Percentiles rank a stretch among this genome's conserved stretches.
Evolutionary conservation across 2,888 invertebrate species (phyloP).

Genomic region (Scelioninae gen. 2): DNA sequence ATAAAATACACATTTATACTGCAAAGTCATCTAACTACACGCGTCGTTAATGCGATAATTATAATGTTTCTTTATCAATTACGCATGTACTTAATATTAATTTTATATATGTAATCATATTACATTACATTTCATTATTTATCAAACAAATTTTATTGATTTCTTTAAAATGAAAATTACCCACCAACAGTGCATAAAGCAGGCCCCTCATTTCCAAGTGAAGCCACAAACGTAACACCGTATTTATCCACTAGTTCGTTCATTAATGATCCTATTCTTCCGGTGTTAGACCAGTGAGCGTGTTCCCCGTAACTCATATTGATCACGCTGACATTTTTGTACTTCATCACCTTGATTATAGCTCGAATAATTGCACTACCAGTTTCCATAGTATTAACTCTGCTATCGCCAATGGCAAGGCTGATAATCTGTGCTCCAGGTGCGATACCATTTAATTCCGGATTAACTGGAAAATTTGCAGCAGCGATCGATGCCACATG

Average conservation of each 20-base stretch:
- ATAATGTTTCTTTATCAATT: no score
- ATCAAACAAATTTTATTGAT: no score
- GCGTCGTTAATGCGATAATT: no score
- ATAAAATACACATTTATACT: no score
- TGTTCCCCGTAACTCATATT: slow-evolving; percentile 99
- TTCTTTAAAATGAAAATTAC: no score
- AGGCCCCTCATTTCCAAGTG: slow-evolving; percentile 95
- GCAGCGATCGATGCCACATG: slow-evolving; percentile 98
- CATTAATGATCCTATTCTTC: slow-evolving; percentile 90
- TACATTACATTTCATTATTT: no score
- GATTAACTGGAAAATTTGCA: slow-evolving; percentile 89
- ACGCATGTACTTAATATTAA: no score
- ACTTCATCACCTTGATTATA: slow-evolving; percentile 88
- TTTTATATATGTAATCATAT: no score
- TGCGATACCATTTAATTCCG: slow-evolving; percentile 94
- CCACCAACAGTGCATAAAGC: slow-evolving; percentile 92
- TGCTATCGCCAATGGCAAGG: slow-evolving; percentile 93
- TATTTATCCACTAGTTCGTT: slow-evolving; percentile 93
- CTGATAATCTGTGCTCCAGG: slow-evolving; percentile 97
- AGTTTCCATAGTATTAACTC: slow-evolving; percentile 97
- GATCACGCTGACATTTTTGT: slow-evolving; percentile 86
- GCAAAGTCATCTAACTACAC: no score
- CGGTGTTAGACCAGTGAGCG: slow-evolving; percentile 92
- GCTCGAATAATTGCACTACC: slow-evolving; percentile 94
- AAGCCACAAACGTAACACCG: slow-evolving; percentile 93